Evolutionary conservation across 2,888 invertebrate species (phyloP).

Genomic region (Drosophila testacea): DNA sequence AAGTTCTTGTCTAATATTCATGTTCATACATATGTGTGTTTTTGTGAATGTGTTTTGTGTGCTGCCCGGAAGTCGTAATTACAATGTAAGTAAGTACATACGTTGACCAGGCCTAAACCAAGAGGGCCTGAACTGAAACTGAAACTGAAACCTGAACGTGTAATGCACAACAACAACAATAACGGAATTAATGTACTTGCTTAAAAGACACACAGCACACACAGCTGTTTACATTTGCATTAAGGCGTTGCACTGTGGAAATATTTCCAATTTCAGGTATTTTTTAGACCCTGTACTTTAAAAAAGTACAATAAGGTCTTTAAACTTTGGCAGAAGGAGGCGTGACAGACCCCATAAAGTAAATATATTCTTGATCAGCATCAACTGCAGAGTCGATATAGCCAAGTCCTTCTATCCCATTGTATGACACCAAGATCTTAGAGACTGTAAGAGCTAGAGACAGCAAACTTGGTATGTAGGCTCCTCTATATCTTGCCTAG

Average conservation of each 20-base stretch:
- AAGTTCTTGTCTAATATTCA: conserved; percentile 42
- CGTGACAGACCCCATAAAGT: too few species aligned
- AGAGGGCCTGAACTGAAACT: conserved; percentile 28
- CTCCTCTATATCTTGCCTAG: too few species aligned
- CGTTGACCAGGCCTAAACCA: conserved; percentile 48
- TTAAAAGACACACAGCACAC: conserved; percentile 30
- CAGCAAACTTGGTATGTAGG: too few species aligned
- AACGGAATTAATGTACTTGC: conserved; percentile 70
- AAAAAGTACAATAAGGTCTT: too few species aligned
- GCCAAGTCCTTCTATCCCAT: too few species aligned
- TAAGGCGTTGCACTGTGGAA: conserved; percentile 25
- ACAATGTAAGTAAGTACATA: conserved; percentile 67
- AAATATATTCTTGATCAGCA: too few species aligned
- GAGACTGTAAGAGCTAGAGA: too few species aligned
- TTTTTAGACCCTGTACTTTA: too few species aligned
- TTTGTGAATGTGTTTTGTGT: conserved; percentile 26
- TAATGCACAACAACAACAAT: conserved; percentile 46
- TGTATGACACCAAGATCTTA: too few species aligned
- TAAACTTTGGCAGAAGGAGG: too few species aligned
- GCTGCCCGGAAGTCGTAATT: conserved; percentile 83
- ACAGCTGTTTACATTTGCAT: conserved; percentile 58
- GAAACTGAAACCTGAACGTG: conserved; percentile 53
- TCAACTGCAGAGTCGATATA: too few species aligned
- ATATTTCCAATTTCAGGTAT: too few species aligned
- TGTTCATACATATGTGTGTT: conserved; percentile 28